Base-by-base conservation (phyloP, 2,797 vertebrate genomes). In the Dromococcyx pavoninus region DNA sequence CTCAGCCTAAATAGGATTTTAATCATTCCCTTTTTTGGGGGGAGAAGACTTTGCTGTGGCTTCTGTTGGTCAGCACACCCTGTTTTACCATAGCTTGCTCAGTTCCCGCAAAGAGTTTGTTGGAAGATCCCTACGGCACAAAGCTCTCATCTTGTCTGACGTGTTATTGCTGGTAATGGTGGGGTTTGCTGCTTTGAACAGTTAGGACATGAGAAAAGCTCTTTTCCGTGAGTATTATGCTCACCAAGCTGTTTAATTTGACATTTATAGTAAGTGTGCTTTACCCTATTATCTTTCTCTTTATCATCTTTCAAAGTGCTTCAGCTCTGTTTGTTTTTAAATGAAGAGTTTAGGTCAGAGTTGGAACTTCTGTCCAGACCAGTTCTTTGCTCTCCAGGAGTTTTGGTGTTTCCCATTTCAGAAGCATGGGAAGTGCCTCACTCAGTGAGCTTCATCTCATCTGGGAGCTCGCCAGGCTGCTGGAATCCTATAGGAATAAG, bases 31-130 rank as follows among this genome's bases (percentile, higher is more conserved):
- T 43, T 24, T 11, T 12, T 5, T 30, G 7, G 46, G 37, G 46
- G 37, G 2, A 67, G 24, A 37, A 58, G 3, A 32, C 48, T 74
- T 53, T 72, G 56, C 61, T 85, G 61, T 70, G 83, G 48, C 69
- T 37, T 9, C 17, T 79, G 54, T 41, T 35, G 5, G 50, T 24
- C 65, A 88, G 66, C 43, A 74, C 24, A 4, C 22, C 0, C 30
- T 32, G 2, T 18, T 70, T 61, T 17, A 2, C 22, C 15, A 2
- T 4, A 41, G 1, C 18, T 71, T 6, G 0, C 19, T 54, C 3
- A 0, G 37, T 72, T 46, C 65, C 57, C 41, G 0, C 24, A 22
- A 22, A 10, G 39, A 35, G 2, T 16, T 16, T 58, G 3, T 2
- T 44, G 53, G 57, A 32, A 70, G 50, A 25, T 76, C 41, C 62